phyloP scores from a whole-genome alignment of 1,140 invertebrate species.

The Nasonia longicornis region DNA sequence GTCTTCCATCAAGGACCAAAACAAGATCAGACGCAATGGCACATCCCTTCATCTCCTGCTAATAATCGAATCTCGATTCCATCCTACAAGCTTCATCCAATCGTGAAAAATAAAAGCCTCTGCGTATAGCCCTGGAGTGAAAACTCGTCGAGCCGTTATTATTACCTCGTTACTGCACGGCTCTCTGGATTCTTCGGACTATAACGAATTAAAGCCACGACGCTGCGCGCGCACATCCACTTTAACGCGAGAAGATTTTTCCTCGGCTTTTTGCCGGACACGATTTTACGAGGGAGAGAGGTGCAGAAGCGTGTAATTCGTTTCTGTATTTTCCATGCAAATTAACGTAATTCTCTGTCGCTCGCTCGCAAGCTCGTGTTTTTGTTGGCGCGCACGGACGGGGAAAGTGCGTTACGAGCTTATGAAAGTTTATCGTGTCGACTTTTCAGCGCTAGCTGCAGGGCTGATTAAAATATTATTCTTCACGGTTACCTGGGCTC shows the following conservation, averaged over 20 bases:
- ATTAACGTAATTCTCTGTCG: constrained; percentile 30
- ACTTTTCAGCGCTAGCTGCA: background rate
- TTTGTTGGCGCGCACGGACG: background rate
- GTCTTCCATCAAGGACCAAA: background rate
- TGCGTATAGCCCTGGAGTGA: background rate
- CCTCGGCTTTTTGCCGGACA: background rate
- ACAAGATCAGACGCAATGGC: background rate
- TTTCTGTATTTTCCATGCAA: constrained; percentile 41
- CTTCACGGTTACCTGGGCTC: background rate
- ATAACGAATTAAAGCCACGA: constrained; percentile 11
- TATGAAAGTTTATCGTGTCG: constrained; percentile 11
- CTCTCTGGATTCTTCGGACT: background rate
- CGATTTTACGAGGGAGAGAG: constrained; percentile 3
- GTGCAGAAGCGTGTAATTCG: constrained; percentile 30
- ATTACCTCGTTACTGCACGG: background rate
- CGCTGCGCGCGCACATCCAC: background rate
- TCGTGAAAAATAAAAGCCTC: background rate
- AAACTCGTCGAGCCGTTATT: background rate
- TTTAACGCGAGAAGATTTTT: constrained; percentile 1
- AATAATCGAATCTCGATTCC: background rate
- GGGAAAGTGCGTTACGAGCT: background rate
- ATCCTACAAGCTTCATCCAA: background rate
- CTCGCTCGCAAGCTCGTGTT: background rate
- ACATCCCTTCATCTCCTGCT: background rate
- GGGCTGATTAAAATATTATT: constrained; percentile 37